Evolutionary conservation across 2,888 invertebrate species (phyloP).

Genomic region (Eustalomyia histrio): DNA sequence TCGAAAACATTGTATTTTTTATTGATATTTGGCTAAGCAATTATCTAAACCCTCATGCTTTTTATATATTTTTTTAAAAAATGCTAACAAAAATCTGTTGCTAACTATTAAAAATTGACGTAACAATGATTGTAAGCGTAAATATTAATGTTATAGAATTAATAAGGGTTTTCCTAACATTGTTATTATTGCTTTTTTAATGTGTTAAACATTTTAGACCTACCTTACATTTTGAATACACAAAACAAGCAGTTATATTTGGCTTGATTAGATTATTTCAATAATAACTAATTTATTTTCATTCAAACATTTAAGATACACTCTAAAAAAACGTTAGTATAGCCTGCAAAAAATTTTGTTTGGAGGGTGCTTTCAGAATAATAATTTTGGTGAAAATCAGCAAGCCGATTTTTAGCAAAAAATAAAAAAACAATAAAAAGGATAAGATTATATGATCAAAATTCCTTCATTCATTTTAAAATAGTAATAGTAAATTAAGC

Average conservation of each 20-base stretch:
- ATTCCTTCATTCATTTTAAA: too few species aligned
- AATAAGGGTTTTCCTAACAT: slow-evolving; percentile 4
- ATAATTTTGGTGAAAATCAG: too few species aligned
- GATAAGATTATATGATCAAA: too few species aligned
- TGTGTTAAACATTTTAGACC: background rate
- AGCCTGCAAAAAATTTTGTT: too few species aligned
- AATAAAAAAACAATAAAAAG: too few species aligned
- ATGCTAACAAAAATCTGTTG: slow-evolving; percentile 14
- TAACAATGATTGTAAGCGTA: slow-evolving; percentile 33
- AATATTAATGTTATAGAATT: slow-evolving; percentile 14
- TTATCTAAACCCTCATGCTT: slow-evolving; percentile 22
- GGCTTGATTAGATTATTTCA: background rate
- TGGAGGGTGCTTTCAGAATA: too few species aligned
- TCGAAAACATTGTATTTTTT: too few species aligned
- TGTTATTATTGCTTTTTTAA: slow-evolving; percentile 1
- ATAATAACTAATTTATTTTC: background rate
- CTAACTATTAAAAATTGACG: slow-evolving; percentile 38
- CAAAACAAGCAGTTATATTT: background rate
- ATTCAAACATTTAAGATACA: too few species aligned
- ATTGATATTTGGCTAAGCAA: background rate
- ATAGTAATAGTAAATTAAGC: too few species aligned
- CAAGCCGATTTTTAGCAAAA: too few species aligned
- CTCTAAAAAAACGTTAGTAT: too few species aligned
- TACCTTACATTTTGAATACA: background rate
- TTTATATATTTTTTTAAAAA: background rate